Percentiles rank a stretch among this genome's conserved stretches.
These are phyloP conservation scores for Poeciliopsis occidentalis DNA, from an alignment of 2,113 vertebrate species.

Conservation along the genomic window DNA sequence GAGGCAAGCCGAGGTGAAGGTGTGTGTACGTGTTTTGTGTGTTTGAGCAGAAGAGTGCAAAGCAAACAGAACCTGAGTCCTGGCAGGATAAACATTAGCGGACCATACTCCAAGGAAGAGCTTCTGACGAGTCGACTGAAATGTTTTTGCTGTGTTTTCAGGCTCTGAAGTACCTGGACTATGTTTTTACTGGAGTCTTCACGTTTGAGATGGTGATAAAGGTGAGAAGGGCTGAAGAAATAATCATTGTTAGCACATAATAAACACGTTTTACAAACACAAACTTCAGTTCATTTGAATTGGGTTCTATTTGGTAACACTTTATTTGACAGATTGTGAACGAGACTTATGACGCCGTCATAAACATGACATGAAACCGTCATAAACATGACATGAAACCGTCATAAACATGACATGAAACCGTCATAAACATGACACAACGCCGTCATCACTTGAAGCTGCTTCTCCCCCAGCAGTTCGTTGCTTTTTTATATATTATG, in stretches of 20 bases:
- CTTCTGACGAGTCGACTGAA: conserved; percentile 7
- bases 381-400: too few species aligned
- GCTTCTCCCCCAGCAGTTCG: too few species aligned
- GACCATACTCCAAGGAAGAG: background rate
- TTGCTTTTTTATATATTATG: too few species aligned
- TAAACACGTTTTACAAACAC: too few species aligned
- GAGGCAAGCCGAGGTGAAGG: conserved; percentile 33
- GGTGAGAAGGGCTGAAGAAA: conserved; percentile 77
- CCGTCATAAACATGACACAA: too few species aligned
- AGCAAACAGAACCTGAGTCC: conserved; percentile 32
- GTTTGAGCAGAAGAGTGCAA: background rate
- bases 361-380: too few species aligned
- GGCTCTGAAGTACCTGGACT: conserved; percentile 98
- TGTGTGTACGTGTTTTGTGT: background rate
- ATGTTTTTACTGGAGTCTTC: conserved; percentile 97
- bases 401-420: too few species aligned
- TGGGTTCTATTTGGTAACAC: background rate
- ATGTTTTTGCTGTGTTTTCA: conserved; percentile 52
- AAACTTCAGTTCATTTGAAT: too few species aligned
- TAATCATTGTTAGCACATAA: background rate
- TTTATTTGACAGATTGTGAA: too few species aligned
- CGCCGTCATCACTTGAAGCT: too few species aligned
- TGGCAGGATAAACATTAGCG: conserved; percentile 24
- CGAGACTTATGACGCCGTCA: too few species aligned
- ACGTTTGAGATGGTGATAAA: conserved; percentile 99